Base-by-base conservation (phyloP, 2,888 invertebrate species). In the Ormyrus rosae region DNA sequence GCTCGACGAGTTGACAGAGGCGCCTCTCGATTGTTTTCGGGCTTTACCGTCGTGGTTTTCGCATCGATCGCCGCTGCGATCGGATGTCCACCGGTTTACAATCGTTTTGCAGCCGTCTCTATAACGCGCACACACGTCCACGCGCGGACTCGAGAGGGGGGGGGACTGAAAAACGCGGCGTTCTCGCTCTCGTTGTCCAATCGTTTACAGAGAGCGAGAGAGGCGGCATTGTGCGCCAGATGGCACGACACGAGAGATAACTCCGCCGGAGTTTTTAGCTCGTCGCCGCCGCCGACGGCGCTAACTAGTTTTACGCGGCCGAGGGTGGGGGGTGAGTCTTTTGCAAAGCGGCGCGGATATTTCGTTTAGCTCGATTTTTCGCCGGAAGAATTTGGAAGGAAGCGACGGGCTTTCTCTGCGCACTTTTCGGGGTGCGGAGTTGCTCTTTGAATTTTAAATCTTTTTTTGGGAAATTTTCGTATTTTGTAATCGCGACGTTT, bases 191-290 rank as follows among this genome's bases (percentile, higher is more conserved):
- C 80, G 71, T 65, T 70, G 64, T 64, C 58, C 69, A 61, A 55
- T 79, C 61, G 72, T 78, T 72, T 78, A 68, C 72, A 61, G 58
- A 78, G 68, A 4, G 75, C 60, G 55, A 64, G 69, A 60, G 48
- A 13, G 34, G 46, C 34, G 2, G 58, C 65, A 51, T n/a, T 10
- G 48, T 60, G 76, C 72, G 60, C 51, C 80, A 81, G 76, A 81
- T 77, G 80, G 80, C 72, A 58, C 67, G 71, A 81, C 72, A 81
- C 77, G 68, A 80, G 69, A 78, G 82, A 70, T 82, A 80, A 81
- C 80, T 83, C 80, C 78, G 58, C 71, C 63, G 65, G 61, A 64
- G 80, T 78, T 80, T 82, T 83, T 80, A 69, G 65, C 64, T 64
- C 51, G 61, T 45, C 50, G 19, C 19, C 19, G 19, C 19, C 19